These are phyloP conservation scores for Cygnus buccinator DNA, from an alignment of 2,113 vertebrate species.

Conservation along the genomic window DNA sequence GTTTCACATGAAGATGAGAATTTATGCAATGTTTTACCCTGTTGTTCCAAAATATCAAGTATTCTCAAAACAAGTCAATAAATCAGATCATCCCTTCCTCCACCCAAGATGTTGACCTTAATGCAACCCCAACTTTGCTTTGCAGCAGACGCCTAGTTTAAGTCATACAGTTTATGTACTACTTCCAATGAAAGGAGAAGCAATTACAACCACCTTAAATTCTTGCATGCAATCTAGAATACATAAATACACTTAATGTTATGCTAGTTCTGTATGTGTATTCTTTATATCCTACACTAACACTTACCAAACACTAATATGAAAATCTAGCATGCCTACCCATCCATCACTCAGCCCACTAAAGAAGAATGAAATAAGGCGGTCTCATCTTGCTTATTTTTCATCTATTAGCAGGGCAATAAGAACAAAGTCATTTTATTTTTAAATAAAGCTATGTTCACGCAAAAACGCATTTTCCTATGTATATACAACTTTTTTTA, in stretches of 20 bases:
- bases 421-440: neutral
- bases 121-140: neutral
- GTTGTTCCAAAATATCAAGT: neutral
- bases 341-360: neutral
- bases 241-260: too few species aligned
- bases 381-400: neutral
- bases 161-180: neutral
- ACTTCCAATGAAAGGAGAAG: neutral
- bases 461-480: neutral
- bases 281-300: neutral
- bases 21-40: neutral
- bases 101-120: rapidly evolving
- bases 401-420: neutral
- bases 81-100: neutral
- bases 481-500: neutral
- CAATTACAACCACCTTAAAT: neutral
- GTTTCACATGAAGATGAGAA: neutral
- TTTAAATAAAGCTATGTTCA: neutral
- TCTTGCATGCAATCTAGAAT: neutral
- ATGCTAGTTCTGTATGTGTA: neutral
- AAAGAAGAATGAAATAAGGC: neutral
- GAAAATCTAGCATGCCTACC: neutral
- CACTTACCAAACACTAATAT: neutral
- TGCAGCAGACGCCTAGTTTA: neutral
- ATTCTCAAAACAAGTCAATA: neutral